Conservation (phyloP, 92 coral and sea anemone genomes). For the Siderastrea radians region DNA sequence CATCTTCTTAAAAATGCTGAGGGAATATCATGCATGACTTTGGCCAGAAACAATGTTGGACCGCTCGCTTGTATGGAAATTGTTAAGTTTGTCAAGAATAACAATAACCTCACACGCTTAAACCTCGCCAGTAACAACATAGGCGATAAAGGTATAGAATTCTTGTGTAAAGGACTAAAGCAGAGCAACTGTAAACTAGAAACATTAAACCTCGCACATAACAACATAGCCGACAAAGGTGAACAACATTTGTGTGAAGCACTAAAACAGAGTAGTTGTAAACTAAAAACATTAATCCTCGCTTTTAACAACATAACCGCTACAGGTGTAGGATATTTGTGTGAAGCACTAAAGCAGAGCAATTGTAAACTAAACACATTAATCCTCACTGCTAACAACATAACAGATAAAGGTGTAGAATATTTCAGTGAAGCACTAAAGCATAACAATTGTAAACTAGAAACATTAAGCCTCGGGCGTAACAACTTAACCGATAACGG, state of each 20-base stretch:
- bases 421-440: neutral
- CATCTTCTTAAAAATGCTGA: neutral
- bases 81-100: neutral
- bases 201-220: neutral
- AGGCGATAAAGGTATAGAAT: neutral
- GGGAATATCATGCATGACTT: neutral
- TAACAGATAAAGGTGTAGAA: neutral
- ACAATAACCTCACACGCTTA: neutral
- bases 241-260: neutral
- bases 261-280: too few relatives aligned
- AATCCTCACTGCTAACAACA: neutral
- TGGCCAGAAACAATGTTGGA: neutral
- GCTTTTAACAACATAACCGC: neutral
- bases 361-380: neutral
- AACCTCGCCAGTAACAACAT: neutral
- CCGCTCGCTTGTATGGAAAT: slow-evolving; percentile 3
- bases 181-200: neutral
- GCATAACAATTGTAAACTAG: neutral
- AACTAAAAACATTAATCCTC: neutral
- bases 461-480: neutral
- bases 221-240: neutral
- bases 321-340: neutral
- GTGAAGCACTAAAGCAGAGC: neutral
- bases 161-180: neutral
- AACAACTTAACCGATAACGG: neutral